These are phyloP conservation scores for Conus canariensis DNA, from an alignment of 2,888 invertebrate species.

Conservation along the genomic window DNA sequence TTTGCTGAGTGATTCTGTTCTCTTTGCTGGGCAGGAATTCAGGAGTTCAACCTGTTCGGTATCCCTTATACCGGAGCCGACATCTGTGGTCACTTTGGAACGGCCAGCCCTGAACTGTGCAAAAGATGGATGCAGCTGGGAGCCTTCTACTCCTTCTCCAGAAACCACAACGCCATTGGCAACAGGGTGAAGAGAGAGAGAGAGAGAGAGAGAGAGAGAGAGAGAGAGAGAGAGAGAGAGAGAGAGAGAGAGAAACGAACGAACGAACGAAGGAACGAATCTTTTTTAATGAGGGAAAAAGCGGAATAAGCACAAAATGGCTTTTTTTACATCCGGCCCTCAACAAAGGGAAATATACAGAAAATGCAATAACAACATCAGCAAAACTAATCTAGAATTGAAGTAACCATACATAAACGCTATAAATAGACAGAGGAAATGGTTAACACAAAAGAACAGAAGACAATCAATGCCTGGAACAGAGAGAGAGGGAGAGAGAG, in stretches of 20 bases:
- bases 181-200: slow-evolving; percentile 14
- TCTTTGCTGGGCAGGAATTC: slow-evolving; percentile 75
- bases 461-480: too few species aligned
- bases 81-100: slow-evolving; percentile 63
- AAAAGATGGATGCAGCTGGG: slow-evolving; percentile 66
- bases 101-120: slow-evolving; percentile 58
- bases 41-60: slow-evolving; percentile 89
- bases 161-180: slow-evolving; percentile 61
- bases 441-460: too few species aligned
- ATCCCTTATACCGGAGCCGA: slow-evolving; percentile 83
- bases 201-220: neutral
- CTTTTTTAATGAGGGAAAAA: neutral
- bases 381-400: too few species aligned
- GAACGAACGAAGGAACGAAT: too few species aligned
- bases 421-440: too few species aligned
- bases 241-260: too few species aligned
- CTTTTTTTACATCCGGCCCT: too few species aligned
- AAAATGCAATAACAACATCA: too few species aligned
- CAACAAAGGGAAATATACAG: too few species aligned
- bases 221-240: slow-evolving; percentile 64
- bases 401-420: too few species aligned
- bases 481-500: too few species aligned
- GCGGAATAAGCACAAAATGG: neutral
- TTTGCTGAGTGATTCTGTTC: too few species aligned
- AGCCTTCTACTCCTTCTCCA: slow-evolving; percentile 64